Conservation (phyloP, 2,797 vertebrate species). For the Paedocypris micromegethes region DNA sequence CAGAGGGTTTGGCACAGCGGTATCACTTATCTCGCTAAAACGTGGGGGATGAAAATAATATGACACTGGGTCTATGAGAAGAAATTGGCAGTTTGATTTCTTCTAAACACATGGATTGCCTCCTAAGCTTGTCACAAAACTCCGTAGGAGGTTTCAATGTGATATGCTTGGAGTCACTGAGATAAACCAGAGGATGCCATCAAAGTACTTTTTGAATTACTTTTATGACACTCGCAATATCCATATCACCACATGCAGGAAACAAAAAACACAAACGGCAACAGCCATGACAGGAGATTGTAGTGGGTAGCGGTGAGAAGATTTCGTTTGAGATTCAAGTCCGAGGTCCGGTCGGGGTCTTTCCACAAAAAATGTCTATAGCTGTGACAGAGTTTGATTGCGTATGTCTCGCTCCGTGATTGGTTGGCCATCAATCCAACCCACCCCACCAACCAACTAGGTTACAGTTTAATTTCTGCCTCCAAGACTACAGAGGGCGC, state of each 20-base stretch:
- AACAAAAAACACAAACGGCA: not conserved
- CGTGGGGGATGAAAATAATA: slow-evolving; percentile 28
- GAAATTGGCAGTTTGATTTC: slow-evolving; percentile 34
- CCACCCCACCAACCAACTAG: no score
- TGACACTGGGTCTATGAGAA: slow-evolving; percentile 34
- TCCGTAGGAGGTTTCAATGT: slow-evolving; percentile 24
- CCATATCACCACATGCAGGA: slow-evolving; percentile 1
- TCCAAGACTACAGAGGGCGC: slow-evolving; percentile 2
- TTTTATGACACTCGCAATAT: slow-evolving; percentile 6
- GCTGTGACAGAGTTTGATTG: no score
- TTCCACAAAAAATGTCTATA: no score
- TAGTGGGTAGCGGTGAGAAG: no score
- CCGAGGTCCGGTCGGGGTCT: no score
- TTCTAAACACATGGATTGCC: slow-evolving; percentile 23
- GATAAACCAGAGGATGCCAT: slow-evolving; percentile 10
- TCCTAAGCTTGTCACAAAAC: slow-evolving; percentile 32
- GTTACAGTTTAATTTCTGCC: not conserved
- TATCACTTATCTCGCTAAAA: slow-evolving; percentile 34
- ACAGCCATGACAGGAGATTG: not conserved
- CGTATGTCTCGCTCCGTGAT: no score
- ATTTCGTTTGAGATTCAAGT: no score
- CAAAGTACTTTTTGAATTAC: not conserved
- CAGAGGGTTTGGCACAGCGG: slow-evolving; percentile 13
- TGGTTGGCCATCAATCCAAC: no score
- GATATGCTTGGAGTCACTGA: slow-evolving; percentile 12